A percentile compares a stretch with the other conserved stretches of the same genome.
Conservation (phyloP, 2,113 vertebrate genomes). For the Chaetops frenatus region DNA sequence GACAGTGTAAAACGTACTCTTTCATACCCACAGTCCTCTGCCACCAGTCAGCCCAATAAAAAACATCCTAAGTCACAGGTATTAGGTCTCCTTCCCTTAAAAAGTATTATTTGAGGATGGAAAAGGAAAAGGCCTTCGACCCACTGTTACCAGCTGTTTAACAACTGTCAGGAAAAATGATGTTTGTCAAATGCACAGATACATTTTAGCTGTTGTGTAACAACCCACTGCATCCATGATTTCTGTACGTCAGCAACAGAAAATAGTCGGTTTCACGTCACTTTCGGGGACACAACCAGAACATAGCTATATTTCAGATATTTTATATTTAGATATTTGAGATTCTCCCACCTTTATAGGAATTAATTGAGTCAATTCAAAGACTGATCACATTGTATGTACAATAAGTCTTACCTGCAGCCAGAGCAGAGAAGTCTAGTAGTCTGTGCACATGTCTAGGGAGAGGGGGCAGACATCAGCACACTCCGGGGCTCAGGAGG, state of each 20-base stretch:
- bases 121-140: not conserved
- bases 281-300: not conserved
- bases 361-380: not conserved
- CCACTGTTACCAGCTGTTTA: not conserved
- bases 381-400: not conserved
- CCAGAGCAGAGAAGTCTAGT: constrained; percentile 36
- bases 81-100: not conserved
- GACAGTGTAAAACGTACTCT: not conserved
- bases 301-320: not conserved
- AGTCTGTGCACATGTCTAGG: constrained; percentile 22
- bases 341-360: not conserved
- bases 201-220: not conserved
- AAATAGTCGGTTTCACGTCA: not conserved
- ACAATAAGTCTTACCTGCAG: constrained; percentile 40
- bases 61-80: not conserved
- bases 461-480: not conserved
- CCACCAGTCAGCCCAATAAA: not conserved
- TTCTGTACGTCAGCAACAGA: not conserved
- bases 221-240: not conserved
- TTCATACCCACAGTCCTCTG: not conserved
- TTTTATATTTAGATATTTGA: not conserved
- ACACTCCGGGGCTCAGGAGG: not conserved
- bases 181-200: not conserved
- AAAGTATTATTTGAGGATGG: not conserved
- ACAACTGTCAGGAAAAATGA: not conserved